Evolutionary conservation across 2,113 vertebrate genomes (phyloP).

Genomic region (Osmerus mordax): DNA sequence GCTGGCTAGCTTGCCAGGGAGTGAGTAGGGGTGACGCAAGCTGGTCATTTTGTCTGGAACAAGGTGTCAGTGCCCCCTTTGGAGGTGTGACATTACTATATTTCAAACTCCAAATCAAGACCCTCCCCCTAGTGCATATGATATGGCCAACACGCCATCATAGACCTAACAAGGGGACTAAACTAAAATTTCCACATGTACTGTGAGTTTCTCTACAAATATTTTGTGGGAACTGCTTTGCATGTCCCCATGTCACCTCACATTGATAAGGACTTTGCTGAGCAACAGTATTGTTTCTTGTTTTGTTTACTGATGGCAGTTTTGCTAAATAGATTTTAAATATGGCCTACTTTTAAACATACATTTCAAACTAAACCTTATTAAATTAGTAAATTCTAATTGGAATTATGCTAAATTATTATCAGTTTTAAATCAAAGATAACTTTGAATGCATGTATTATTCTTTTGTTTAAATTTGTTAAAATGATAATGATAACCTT

Average conservation of each 20-base stretch:
- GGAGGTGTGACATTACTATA: constrained; percentile 45
- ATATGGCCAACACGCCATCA: constrained; percentile 38
- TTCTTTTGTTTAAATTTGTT: too few relatives aligned
- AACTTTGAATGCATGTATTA: too few relatives aligned
- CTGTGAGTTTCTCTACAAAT: too few relatives aligned
- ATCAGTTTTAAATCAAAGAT: too few relatives aligned
- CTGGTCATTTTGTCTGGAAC: constrained; percentile 51
- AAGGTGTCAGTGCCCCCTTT: constrained; percentile 50
- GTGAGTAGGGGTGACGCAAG: constrained; percentile 35
- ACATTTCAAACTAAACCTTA: too few relatives aligned
- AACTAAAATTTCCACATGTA: neutral
- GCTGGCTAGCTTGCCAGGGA: constrained; percentile 16
- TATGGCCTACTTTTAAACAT: too few relatives aligned
- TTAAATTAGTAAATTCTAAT: too few relatives aligned
- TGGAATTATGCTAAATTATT: too few relatives aligned
- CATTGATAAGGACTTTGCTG: neutral
- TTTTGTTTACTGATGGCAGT: too few relatives aligned
- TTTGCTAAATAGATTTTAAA: too few relatives aligned
- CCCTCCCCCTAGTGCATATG: constrained; percentile 4
- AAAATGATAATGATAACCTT: neutral
- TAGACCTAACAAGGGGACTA: constrained; percentile 34
- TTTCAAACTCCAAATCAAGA: constrained; percentile 40
- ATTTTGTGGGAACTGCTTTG: neutral
- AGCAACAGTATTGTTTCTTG: neutral
- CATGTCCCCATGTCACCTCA: neutral